A percentile compares a stretch with the other conserved stretches of the same genome.
phyloP scores from a whole-genome alignment of 2,797 vertebrate genomes.

The Percopsis omiscomaycus region DNA sequence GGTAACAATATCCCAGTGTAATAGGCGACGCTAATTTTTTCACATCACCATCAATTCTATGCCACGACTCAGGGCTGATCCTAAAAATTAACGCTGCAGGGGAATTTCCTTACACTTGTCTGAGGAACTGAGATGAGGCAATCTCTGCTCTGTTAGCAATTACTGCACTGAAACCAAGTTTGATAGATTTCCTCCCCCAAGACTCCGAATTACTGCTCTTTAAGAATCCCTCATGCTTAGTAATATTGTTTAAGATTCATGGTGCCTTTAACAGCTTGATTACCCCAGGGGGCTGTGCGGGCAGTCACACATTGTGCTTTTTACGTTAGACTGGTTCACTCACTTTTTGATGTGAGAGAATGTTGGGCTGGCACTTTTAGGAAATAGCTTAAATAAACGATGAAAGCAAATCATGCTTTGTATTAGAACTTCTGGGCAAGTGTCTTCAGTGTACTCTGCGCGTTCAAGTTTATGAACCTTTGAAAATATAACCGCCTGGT shows the following conservation, averaged over 20 bases:
- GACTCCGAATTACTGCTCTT: slow-evolving; percentile 41
- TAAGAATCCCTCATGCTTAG: slow-evolving; percentile 49
- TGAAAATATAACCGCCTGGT: background rate
- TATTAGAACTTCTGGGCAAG: background rate
- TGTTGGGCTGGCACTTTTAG: slow-evolving; percentile 38
- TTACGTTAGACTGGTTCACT: slow-evolving; percentile 38
- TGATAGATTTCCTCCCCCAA: slow-evolving; percentile 37
- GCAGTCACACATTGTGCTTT: slow-evolving; percentile 28
- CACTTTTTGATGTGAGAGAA: slow-evolving; percentile 39
- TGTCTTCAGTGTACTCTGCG: background rate
- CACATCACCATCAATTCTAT: slow-evolving; percentile 26
- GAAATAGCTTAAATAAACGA: slow-evolving; percentile 44
- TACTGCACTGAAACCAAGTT: slow-evolving; percentile 26
- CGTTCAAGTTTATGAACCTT: background rate
- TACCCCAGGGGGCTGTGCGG: slow-evolving; percentile 36
- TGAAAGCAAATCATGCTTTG: slow-evolving; percentile 29
- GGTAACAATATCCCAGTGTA: slow-evolving; percentile 33
- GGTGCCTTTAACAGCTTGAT: slow-evolving; percentile 55
- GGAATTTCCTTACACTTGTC: slow-evolving; percentile 1
- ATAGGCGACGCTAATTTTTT: slow-evolving; percentile 35
- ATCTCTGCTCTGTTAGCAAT: slow-evolving; percentile 9
- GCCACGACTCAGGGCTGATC: slow-evolving; percentile 6
- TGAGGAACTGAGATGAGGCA: background rate
- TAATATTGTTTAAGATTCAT: slow-evolving; percentile 60
- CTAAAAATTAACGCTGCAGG: background rate